Conservation (phyloP, 2,888 invertebrate genomes). For the Habroteleia sp. region DNA sequence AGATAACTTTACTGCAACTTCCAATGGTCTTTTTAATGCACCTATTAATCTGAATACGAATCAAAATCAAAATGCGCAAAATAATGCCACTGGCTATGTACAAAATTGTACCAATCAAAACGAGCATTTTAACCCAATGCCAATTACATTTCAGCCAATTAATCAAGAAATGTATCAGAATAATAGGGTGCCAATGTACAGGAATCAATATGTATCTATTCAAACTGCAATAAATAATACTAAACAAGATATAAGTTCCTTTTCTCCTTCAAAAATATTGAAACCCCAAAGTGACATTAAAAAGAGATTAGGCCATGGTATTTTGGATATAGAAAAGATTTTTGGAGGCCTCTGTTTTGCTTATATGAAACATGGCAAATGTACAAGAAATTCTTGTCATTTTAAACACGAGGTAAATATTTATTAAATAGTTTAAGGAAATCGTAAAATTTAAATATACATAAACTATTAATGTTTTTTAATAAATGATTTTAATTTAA, state of each 20-base stretch:
- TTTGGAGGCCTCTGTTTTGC: conserved; percentile 2
- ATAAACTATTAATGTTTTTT: too few species aligned
- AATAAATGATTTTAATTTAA: neutral
- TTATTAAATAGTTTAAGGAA: neutral
- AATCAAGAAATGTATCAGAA: neutral
- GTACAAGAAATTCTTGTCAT: neutral
- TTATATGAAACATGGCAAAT: conserved; percentile 2
- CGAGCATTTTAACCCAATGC: neutral
- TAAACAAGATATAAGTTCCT: conserved; percentile 6
- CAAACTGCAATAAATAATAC: neutral
- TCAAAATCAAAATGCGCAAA: too few species aligned
- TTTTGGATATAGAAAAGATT: neutral
- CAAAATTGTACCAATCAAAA: neutral
- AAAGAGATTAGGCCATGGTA: neutral
- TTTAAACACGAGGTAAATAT: conserved; percentile 13
- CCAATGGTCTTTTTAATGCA: neutral
- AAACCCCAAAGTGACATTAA: conserved; percentile 12
- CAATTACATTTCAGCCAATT: neutral
- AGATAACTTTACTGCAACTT: neutral
- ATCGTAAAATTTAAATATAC: too few species aligned
- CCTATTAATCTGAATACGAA: neutral
- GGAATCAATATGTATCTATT: conserved; percentile 6
- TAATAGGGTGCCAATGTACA: neutral
- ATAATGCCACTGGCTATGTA: neutral
- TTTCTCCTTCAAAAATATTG: conserved; percentile 18